Evolutionary conservation across 2,113 vertebrate species (phyloP).

Genomic region (Apistogramma diplotaenia): DNA sequence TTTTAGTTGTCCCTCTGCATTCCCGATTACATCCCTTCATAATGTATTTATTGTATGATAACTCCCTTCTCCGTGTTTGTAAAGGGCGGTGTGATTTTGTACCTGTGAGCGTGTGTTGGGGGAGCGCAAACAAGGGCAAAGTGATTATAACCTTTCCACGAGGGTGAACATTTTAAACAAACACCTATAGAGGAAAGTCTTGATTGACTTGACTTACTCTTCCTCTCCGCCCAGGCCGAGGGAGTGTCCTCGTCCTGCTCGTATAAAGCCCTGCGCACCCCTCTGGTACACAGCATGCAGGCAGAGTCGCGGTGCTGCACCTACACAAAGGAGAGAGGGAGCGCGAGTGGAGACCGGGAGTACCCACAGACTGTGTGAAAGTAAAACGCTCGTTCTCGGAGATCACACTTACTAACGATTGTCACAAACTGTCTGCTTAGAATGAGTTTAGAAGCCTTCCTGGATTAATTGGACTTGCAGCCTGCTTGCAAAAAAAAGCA

Average conservation of each 20-base stretch:
- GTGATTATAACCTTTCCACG: constrained; percentile 51
- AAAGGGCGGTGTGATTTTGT: not conserved
- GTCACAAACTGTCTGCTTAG: not conserved
- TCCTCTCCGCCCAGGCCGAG: constrained; percentile 23
- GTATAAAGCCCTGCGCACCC: constrained; percentile 82
- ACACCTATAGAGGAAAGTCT: constrained; percentile 74
- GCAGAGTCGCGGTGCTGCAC: not conserved
- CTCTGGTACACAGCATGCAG: not conserved
- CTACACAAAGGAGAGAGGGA: constrained; percentile 8
- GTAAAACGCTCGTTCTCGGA: not conserved
- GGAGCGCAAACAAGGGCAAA: constrained; percentile 9
- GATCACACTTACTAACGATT: no score
- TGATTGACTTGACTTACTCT: constrained; percentile 56
- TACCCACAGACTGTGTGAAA: not conserved
- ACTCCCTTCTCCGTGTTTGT: not conserved
- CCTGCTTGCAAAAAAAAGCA: constrained; percentile 45
- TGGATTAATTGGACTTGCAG: constrained; percentile 33
- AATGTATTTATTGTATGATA: constrained; percentile 39
- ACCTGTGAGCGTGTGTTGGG: not conserved
- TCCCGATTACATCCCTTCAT: constrained; percentile 31
- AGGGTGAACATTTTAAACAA: constrained; percentile 67
- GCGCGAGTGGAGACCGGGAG: not conserved
- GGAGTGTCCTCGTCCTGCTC: constrained; percentile 58
- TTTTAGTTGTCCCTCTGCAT: not conserved
- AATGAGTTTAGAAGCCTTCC: constrained; percentile 31